Evolutionary conservation across 1,140 invertebrate genomes (phyloP), one percentile per base, ranked within the genome.

Genomic region (Potamilus streckersoni): DNA sequence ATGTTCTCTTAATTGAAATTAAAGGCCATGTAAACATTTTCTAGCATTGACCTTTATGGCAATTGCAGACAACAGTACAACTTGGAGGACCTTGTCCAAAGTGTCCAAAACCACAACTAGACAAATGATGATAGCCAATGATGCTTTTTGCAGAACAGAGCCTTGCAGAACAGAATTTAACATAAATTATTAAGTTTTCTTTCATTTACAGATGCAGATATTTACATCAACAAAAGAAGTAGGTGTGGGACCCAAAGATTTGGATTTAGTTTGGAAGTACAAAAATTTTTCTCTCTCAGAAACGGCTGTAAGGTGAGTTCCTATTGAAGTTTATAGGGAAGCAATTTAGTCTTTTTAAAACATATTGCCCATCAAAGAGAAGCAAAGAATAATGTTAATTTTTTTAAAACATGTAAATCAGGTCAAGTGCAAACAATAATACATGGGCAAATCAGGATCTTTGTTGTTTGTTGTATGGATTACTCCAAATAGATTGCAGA

Each of bases 221-320:
- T 88, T 80, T 66, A 86, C 82, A 65, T 84, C 87, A 56, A 64
- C 77, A n/a, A 81, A 79, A 27, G 17, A 58, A 56, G 58, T 71
- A 63, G 70, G 69, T 8, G 70, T 78, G 16, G 62, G 78, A 14
- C 57, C 71, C 17, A 77, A 71, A 65, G 81, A 88, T 31, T 68
- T 89, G 12, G 76, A 66, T 16, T 64, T 84, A 12, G 73, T 87
- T 63, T 80, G 80, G 56, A 55, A 80, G 14, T 68, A 79, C 56
- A 67, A 16, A 3, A 79, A 74, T 74, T 79, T 79, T 72, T 66
- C 58, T 6, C n/a, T 74, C 11, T 57, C 65, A 59, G 69, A 71
- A 17, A 59, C 38, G 59, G 58, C 59, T 49, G 72, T 71, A 63
- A 75, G 68, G 69, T 81, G 69, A 65, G 74, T 79, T 49, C 38